A percentile compares a stretch with the other conserved stretches of the same genome.
Evolutionary conservation across 2,797 vertebrate genomes (phyloP).

Genomic region (Esox masquinongy): DNA sequence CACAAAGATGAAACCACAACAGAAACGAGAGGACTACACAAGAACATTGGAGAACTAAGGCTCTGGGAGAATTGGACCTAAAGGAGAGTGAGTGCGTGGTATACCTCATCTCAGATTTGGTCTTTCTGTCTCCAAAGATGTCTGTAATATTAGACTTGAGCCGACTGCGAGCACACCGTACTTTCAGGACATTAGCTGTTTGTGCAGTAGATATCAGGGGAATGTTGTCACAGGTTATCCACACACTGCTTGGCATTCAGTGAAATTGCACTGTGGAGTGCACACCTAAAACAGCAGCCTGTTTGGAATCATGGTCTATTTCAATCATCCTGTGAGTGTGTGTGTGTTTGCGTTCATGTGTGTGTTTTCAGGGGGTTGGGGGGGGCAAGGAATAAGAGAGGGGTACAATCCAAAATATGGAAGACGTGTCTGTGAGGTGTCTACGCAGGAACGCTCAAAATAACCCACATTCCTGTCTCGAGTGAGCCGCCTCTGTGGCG

Average conservation of each 20-base stretch:
- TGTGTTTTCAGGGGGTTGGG: constrained; percentile 1
- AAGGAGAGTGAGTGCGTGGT: background rate
- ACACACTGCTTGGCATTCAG: constrained; percentile 37
- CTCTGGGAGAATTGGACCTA: background rate
- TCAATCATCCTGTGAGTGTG: constrained; percentile 36
- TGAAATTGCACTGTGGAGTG: constrained; percentile 24
- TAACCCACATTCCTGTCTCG: constrained; percentile 50
- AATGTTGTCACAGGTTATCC: constrained; percentile 44
- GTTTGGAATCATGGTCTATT: constrained; percentile 48
- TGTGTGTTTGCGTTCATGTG: constrained; percentile 25
- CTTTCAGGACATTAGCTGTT: background rate
- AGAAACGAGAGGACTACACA: constrained; percentile 1
- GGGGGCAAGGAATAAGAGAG: constrained; percentile 36
- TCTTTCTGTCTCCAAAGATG: background rate
- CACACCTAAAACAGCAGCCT: constrained; percentile 44
- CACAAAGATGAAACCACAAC: background rate
- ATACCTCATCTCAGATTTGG: background rate
- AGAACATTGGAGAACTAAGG: background rate
- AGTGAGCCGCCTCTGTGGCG: constrained; percentile 26
- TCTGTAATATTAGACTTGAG: constrained; percentile 22
- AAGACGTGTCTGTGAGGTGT: constrained; percentile 45
- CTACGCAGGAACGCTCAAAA: constrained; percentile 56
- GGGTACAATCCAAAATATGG: constrained; percentile 50
- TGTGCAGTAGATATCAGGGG: constrained; percentile 23
- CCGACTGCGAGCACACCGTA: background rate